Base-by-base conservation (phyloP, 2,113 vertebrate genomes). In the Nettapus auritus region DNA sequence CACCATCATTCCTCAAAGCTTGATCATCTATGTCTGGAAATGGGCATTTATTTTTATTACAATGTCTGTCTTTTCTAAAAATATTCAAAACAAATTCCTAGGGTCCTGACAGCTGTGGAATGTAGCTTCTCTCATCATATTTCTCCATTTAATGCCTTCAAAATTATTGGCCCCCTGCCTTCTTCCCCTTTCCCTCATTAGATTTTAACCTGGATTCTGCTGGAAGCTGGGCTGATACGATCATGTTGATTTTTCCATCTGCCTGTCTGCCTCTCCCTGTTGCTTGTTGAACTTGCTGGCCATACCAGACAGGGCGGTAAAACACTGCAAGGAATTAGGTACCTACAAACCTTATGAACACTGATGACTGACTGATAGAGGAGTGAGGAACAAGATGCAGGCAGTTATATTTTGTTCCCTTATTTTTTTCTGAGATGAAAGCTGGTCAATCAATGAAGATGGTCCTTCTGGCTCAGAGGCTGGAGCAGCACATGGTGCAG, bases 71-170 rank as follows among this genome's bases (percentile, higher is more conserved):
- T 94, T 84, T 56, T 48, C 89, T 80, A 63, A 80, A 92, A 92
- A 92, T 82, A 94, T 86, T 87, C 86, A 62, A 48, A 70, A 50
- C 57, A 56, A 89, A 94, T 89, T 94, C 92, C 82, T 75, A n/a
- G 44, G 53, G 80, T 57, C 75, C 48, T 77, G 84, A 77, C 42
- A 76, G 82, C 89, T 92, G 68, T 67, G 89, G 94, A 89, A 92
- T 89, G 86, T 38, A 53, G 78, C 73, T 94, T 83, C 92, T 76
- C 78, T 92, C 86, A 67, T 79, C 57, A 4, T 55, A 48, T 86
- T 89, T 75, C 86, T 92, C 68, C 36, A 25, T 42, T 57, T 67
- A 80, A 89, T 89, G 34, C 63, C 67, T 83, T 86, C 25, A 56
- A 17, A 80, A 57, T 42, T 25, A 40, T 26, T 80, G 46, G 57